Evolutionary conservation across 2,797 vertebrate genomes (phyloP), one percentile per base, ranked within the genome.

Genomic region (Anabas testudineus): DNA sequence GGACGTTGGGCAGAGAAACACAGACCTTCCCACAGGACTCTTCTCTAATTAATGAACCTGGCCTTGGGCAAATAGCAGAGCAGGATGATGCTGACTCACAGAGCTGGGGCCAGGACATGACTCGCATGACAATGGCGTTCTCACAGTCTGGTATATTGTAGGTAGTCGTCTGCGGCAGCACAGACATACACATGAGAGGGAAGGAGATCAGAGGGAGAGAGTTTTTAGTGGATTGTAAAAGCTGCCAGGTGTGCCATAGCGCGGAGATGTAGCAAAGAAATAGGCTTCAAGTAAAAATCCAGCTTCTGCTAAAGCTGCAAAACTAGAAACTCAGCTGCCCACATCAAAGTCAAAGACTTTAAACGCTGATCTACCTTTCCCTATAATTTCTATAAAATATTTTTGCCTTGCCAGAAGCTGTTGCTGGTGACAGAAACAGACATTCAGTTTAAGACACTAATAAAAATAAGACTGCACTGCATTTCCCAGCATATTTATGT

Each of bases 11-110:
- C 90, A 88, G 86, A 90, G 86, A 82, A 83, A 87, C 83, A 85
- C 79, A 87, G 81, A 83, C 86, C 87, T 85, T 91, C 91, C 91
- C 89, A 80, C 66, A 84, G 87, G 91, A 92, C 81, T 74, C 79
- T 81, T 89, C 82, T 93, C 87, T 93, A 94, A 94, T 94, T 95
- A 94, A 94, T 94, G 87, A 94, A 92, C 87, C 88, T 87, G 82
- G 92, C 90, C 90, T 84, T 81, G 81, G 85, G 92, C 91, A 93
- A 92, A 91, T 87, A 87, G 83, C 84, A 87, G 88, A 87, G 84
- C 77, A 63, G 73, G 68, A 81, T 72, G 84, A 80, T 71, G 86
- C 91, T 93, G 89, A 92, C 88, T 92, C 87, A 89, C 81, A 84
- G 64, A 78, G 68, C 81, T 9, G 48, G 69, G 65, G 74, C 74